A percentile compares a stretch with the other conserved stretches of the same genome.
Conservation (phyloP, 2,888 invertebrate genomes). For the Crioceris asparagi region DNA sequence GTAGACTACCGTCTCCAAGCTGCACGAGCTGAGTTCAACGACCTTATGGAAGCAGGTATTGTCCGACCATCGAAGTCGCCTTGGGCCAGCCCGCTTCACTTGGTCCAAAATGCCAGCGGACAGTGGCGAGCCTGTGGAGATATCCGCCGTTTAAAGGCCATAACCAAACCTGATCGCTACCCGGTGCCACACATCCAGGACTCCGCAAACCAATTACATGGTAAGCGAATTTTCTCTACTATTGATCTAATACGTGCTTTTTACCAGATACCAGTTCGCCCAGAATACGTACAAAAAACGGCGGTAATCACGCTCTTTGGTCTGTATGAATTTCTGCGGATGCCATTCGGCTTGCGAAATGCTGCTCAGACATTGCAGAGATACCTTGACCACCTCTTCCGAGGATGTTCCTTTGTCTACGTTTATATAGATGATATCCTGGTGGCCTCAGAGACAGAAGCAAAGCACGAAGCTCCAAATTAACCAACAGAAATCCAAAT, state of each 20-base stretch:
- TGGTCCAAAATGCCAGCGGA: conserved; percentile 1
- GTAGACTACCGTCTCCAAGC: conserved; percentile 7
- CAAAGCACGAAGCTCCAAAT: conserved; percentile 8
- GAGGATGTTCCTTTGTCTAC: conserved; percentile 5
- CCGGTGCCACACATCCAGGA: conserved; percentile 6
- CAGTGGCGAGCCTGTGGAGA: conserved; percentile 4
- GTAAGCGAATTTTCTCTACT: conserved; percentile 3
- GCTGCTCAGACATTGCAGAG: conserved; percentile 10
- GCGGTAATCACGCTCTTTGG: conserved; percentile 9
- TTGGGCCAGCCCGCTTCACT: conserved; percentile 1
- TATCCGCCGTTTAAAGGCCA: neutral
- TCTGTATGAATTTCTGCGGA: conserved; percentile 8
- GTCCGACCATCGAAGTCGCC: conserved; percentile 4
- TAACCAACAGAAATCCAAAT: conserved; percentile 2
- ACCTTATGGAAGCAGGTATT: neutral
- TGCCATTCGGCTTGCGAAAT: conserved; percentile 10
- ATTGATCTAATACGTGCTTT: conserved; percentile 2
- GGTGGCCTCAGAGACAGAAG: conserved; percentile 5
- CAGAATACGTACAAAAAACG: conserved; percentile 5
- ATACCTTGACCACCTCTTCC: conserved; percentile 8
- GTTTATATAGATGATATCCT: conserved; percentile 10
- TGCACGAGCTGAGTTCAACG: conserved; percentile 7
- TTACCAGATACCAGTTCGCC: conserved; percentile 5
- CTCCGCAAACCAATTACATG: neutral
- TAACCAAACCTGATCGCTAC: conserved; percentile 3